A percentile compares a stretch with the other conserved stretches of the same genome.
phyloP scores from a whole-genome alignment of 2,113 vertebrate species.

The Heliornis fulica region DNA sequence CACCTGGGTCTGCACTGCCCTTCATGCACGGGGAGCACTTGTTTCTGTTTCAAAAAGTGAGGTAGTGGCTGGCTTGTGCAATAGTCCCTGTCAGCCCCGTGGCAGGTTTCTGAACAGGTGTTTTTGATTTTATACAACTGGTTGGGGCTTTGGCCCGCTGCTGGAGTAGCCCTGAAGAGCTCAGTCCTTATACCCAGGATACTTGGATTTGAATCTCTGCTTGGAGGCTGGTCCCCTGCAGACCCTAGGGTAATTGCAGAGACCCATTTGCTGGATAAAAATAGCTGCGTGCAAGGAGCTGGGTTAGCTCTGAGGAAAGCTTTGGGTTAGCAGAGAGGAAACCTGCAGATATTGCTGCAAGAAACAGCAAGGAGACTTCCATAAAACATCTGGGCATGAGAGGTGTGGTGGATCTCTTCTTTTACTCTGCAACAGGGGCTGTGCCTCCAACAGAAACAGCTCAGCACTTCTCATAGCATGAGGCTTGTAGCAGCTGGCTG shows the following conservation, averaged over 20 bases:
- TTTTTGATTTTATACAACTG: not conserved
- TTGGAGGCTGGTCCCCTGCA: not conserved
- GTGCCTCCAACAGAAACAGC: not conserved
- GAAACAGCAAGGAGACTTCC: not conserved
- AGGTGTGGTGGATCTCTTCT: not conserved
- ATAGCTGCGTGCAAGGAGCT: not conserved
- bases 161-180: not conserved
- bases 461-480: not conserved
- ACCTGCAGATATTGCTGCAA: not conserved
- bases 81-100: not conserved
- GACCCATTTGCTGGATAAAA: not conserved
- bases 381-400: not conserved
- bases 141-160: not conserved
- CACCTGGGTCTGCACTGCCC: not conserved
- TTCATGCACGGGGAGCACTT: accelerated
- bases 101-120: not conserved
- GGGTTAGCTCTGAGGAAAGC: not conserved
- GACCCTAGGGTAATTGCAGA: not conserved
- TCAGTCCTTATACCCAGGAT: not conserved
- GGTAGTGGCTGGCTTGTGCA: not conserved
- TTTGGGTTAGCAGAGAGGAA: not conserved
- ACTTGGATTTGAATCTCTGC: not conserved
- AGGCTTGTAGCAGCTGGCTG: not conserved
- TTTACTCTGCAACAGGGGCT: not conserved
- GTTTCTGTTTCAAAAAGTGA: not conserved